Evolutionary conservation across 2,797 vertebrate genomes (phyloP).

Genomic region (Micromesistius poutassou): DNA sequence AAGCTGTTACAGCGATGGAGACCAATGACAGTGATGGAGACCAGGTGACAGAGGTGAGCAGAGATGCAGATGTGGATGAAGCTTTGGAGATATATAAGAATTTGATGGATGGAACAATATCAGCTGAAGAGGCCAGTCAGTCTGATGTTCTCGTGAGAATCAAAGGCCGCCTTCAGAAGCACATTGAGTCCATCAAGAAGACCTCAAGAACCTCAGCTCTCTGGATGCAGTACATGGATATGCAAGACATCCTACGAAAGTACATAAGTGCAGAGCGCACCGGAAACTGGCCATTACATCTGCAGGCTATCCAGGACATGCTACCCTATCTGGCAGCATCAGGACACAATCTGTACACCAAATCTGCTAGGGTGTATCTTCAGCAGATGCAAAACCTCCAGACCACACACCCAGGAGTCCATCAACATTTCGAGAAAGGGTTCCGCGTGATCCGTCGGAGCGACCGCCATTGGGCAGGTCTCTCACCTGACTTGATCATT

Average conservation of each 20-base stretch:
- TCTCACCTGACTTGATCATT: conserved; percentile 5
- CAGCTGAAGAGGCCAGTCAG: not conserved
- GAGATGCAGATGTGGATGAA: not conserved
- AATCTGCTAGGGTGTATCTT: conserved; percentile 4
- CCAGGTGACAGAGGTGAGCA: too few species aligned
- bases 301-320: not conserved
- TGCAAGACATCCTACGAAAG: not conserved
- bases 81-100: not conserved
- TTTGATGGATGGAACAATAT: not conserved
- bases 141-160: not conserved
- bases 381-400: not conserved
- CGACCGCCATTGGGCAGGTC: not conserved
- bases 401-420: not conserved
- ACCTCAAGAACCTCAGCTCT: not conserved
- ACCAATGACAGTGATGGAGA: too few species aligned
- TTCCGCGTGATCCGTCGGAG: too few species aligned
- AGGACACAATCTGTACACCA: not conserved
- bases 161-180: not conserved
- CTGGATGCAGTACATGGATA: not conserved
- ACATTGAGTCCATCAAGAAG: not conserved
- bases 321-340: not conserved
- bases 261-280: not conserved
- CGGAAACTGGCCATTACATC: not conserved
- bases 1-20: too few species aligned
- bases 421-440: too few species aligned